Evolutionary conservation across 1,140 invertebrate species (phyloP), one percentile per base, ranked within the genome.

Genomic region (Platyura marginata): DNA sequence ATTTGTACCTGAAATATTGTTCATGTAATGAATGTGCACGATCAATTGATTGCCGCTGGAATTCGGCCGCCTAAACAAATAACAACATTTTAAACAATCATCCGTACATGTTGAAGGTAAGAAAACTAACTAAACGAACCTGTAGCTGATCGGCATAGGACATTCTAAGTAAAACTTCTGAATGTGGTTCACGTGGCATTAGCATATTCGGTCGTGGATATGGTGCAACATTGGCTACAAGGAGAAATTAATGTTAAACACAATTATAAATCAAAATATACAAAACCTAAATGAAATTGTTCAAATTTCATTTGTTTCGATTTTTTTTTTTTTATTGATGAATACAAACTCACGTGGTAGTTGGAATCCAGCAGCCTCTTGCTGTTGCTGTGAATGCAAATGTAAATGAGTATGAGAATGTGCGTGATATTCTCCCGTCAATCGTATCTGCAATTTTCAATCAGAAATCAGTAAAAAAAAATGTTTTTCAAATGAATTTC

Each of bases 381-480:
- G 73, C 53, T 74, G 75, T 61, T 85, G 81, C 66, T 81, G 80
- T 59, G 79, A 80, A 67, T 86, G 83, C 57, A 88, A 73, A 68
- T 89, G 85, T 56, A 88, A 77, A 70, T 88, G 85, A 50, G 83
- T 84, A 70, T 92, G 88, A 52, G 86, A 83, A 68, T 91, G 88
- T 50, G 83, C 70, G 45, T 61, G 56, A 59, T 56, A 61, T 59
- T 61, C 59, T 56, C 58, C 58, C 53, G 58, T 57, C 59, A 61
- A 61, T 61, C 58, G 59, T 61, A 61, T 61, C 59, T 61, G 58
- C 55, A 59, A 60, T 15, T 25, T 9, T 42, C 29, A 15, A 33
- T 19, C 25, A 36, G 18, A 20, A 19, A 21, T 20, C 16, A 39
- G 9, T 9, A 41, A 29, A 29, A 29, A 29, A 29, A 13, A 29